Percentiles rank a stretch among this genome's conserved stretches.
Evolutionary conservation across 2,113 vertebrate genomes (phyloP).

Genomic region (Urocynchramus pylzowi): DNA sequence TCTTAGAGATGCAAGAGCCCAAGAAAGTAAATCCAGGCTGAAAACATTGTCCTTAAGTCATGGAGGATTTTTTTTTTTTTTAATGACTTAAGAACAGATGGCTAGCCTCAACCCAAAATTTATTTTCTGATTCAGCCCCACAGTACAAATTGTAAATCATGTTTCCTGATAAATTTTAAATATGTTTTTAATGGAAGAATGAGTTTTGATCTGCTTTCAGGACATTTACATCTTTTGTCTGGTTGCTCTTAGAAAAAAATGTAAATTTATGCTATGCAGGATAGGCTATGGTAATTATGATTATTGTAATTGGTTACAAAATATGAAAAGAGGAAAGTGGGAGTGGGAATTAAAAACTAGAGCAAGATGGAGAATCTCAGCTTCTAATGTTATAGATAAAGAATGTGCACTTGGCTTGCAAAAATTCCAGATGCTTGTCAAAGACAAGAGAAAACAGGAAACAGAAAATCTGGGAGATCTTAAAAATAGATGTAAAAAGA

Average conservation of each 20-base stretch:
- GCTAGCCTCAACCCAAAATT: neutral
- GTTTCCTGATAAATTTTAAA: constrained; percentile 10
- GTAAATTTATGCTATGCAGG: constrained; percentile 16
- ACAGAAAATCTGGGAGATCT: neutral
- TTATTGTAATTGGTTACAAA: constrained; percentile 7
- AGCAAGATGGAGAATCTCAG: neutral
- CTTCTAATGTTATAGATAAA: neutral
- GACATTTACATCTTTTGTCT: constrained; percentile 27
- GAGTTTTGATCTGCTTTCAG: constrained; percentile 46
- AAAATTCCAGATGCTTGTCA: constrained; percentile 3
- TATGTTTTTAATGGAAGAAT: constrained; percentile 4
- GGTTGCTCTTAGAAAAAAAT: neutral
- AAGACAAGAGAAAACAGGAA: constrained; percentile 1
- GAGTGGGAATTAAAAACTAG: constrained; percentile 19
- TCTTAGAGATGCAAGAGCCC: neutral
- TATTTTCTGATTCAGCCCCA: neutral
- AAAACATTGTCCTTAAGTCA: neutral
- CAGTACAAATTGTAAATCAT: neutral
- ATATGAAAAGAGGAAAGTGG: neutral
- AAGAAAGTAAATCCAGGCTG: neutral
- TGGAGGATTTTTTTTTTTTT: neutral
- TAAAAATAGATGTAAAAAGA: neutral
- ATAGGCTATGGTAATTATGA: neutral
- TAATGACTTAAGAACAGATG: neutral
- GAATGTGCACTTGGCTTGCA: neutral